A percentile compares a stretch with the other conserved stretches of the same genome.
These are phyloP conservation scores for Battus philenor DNA, from an alignment of 1,140 invertebrate species.

Conservation along the genomic window DNA sequence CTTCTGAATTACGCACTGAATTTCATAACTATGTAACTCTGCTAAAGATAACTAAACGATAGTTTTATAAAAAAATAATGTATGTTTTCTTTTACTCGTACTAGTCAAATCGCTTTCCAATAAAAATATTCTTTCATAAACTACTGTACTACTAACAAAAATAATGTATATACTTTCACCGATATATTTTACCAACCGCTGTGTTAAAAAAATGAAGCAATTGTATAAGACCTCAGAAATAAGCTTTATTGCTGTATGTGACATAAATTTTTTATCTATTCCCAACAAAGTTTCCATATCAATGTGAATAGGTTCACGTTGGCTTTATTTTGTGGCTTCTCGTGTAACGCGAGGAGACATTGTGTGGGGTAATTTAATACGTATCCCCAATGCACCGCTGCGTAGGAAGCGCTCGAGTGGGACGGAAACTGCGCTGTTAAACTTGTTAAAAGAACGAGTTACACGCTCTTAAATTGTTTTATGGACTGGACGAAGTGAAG, in stretches of 20 bases:
- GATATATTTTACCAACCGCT: slow-evolving; percentile 3
- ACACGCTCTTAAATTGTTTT: no score
- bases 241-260: not conserved
- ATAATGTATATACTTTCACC: no score
- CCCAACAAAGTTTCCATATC: slow-evolving; percentile 3
- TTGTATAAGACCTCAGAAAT: not conserved
- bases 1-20: no score
- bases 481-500: no score
- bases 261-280: slow-evolving; percentile 10
- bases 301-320: slow-evolving; percentile 4
- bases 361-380: slow-evolving; percentile 49
- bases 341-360: slow-evolving; percentile 25
- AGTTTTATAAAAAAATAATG: no score
- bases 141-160: no score
- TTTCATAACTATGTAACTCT: no score
- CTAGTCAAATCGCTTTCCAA: no score
- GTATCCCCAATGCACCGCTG: slow-evolving; percentile 22
- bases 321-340: slow-evolving; percentile 37
- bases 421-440: slow-evolving; percentile 31
- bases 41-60: no score
- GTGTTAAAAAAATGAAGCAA: slow-evolving; percentile 4
- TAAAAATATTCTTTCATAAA: no score
- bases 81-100: no score
- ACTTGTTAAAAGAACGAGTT: no score
- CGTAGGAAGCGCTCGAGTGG: slow-evolving; percentile 58